These are phyloP conservation scores for Halictus ligatus DNA, from an alignment of 2,888 invertebrate species.

Conservation along the genomic window DNA sequence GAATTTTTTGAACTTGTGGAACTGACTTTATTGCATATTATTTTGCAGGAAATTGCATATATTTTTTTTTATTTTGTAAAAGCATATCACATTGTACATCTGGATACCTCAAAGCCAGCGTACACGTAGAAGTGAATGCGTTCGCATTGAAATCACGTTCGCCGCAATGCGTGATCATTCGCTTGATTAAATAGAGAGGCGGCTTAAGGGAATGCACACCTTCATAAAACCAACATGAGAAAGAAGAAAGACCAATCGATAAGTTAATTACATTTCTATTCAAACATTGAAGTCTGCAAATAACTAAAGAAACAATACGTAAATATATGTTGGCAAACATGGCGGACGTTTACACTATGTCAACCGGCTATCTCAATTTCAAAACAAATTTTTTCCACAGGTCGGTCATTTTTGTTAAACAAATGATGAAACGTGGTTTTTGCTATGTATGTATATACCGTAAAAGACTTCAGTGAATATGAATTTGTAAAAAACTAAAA, in stretches of 20 bases:
- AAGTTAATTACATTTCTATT: not conserved
- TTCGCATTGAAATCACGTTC: slow-evolving; percentile 27
- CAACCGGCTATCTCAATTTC: not conserved
- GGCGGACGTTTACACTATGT: not conserved
- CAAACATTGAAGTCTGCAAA: not conserved
- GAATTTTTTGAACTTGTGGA: too few species aligned
- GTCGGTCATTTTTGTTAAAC: not conserved
- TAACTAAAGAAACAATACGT: not conserved
- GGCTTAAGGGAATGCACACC: not conserved
- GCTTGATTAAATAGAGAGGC: not conserved
- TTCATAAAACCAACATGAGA: not conserved
- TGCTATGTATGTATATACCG: not conserved
- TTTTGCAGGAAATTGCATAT: too few species aligned
- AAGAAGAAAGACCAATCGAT: not conserved
- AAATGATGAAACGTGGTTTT: not conserved
- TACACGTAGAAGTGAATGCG: not conserved
- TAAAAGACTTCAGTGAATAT: not conserved
- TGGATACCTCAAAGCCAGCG: not conserved
- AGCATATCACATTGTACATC: not conserved
- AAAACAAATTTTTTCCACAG: not conserved
- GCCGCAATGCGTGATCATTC: slow-evolving; percentile 28
- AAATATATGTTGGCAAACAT: not conserved
- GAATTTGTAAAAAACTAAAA: not conserved
- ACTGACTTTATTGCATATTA: too few species aligned
- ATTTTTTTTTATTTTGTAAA: too few species aligned